phyloP scores from a whole-genome alignment of 2,888 invertebrate species.

The Thymelicus lineola region DNA sequence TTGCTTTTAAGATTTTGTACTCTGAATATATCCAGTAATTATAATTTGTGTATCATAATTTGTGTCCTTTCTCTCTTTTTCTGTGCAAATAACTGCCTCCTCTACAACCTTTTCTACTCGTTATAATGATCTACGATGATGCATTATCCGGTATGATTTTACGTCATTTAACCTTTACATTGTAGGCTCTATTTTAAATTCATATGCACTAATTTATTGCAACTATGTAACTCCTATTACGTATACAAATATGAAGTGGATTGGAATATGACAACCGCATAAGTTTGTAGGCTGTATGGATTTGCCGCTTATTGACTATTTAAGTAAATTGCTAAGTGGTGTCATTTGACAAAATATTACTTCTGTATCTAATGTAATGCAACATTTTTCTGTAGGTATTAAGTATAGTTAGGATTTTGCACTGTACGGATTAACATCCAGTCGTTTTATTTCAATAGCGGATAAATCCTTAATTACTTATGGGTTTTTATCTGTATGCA shows the following conservation, averaged over 20 bases:
- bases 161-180: slow-evolving; percentile 15
- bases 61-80: neutral
- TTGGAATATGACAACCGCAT: slow-evolving; percentile 18
- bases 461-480: too few species aligned
- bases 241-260: slow-evolving; percentile 13
- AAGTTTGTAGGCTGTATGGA: slow-evolving; percentile 5
- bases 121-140: neutral
- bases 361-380: neutral
- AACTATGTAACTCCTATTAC: slow-evolving; percentile 15
- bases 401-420: neutral
- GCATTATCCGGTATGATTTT: slow-evolving; percentile 1
- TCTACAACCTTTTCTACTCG: neutral
- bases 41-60: too few species aligned
- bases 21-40: too few species aligned
- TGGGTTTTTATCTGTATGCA: too few species aligned
- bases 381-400: neutral
- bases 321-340: slow-evolving; percentile 10
- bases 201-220: slow-evolving; percentile 13
- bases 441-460: too few species aligned
- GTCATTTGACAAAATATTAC: neutral
- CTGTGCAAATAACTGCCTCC: neutral
- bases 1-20: too few species aligned
- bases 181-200: slow-evolving; percentile 16
- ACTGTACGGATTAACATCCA: too few species aligned
- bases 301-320: slow-evolving; percentile 5